Evolutionary conservation across 2,113 vertebrate species (phyloP), one percentile per base, ranked within the genome.

Genomic region (Caracal caracal): DNA sequence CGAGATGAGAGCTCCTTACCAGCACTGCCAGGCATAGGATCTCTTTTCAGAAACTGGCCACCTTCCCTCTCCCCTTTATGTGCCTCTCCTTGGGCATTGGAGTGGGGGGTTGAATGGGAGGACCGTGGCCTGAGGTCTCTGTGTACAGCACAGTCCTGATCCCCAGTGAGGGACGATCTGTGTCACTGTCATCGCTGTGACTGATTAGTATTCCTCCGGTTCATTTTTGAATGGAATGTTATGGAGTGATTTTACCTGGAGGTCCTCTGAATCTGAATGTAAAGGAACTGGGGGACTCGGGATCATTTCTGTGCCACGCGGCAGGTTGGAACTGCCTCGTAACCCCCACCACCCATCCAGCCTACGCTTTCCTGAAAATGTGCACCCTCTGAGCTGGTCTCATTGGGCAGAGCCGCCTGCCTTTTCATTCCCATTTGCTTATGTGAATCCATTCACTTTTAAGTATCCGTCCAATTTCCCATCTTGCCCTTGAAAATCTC

Each of bases 321-420:
- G 85, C 97, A 97, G 76, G 86, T 96, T 78, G 40, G 93, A 92
- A 92, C 79, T 75, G 95, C 65, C 63, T 93, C 73, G 19, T 65
- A 96, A 88, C 96, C 95, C 53, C 65, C 71, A 92, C 20, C 49
- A 3, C 35, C 2, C 8, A 37, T 17, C 51, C 35, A 79, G 43
- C 73, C 87, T 87, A 84, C 93, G 13, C 66, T 97, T 97, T 91
- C 97, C 88, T 96, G 59, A 97, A 98, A 97, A 80, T 93, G 81
- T 96, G 30, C 37, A 92, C 16, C 79, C 47, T 56, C 35, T 40
- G 63, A 80, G 49, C 94, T 95, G 86, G 88, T 98, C 90, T 73
- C 80, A 76, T 89, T 96, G 80, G 93, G 56, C 88, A 83, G 94
- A 95, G 79, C 83, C 96, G 87, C 33, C 65, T 93, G 78, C 28